Conservation (phyloP, 2,888 invertebrate species). For the Thumatha senex region DNA sequence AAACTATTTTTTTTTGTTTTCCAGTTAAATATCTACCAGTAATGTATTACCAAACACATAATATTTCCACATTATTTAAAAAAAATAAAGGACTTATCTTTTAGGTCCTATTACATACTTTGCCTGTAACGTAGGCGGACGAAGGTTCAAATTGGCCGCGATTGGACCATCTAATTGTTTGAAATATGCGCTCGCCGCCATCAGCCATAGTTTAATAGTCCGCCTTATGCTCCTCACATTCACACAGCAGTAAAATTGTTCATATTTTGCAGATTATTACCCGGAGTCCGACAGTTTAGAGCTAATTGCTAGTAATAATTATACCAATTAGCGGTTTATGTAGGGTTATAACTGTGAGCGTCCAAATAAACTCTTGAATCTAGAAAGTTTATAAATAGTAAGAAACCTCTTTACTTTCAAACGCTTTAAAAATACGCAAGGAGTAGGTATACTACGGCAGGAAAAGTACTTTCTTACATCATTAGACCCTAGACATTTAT, state of each 20-base stretch:
- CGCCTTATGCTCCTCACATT: slow-evolving; percentile 18
- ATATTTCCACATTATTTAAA: too few species aligned
- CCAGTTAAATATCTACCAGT: too few species aligned
- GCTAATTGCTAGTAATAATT: slow-evolving; percentile 23
- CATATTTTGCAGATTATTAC: slow-evolving; percentile 17
- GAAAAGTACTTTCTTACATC: too few species aligned
- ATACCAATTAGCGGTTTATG: slow-evolving; percentile 10
- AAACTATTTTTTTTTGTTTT: too few species aligned
- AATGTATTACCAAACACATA: too few species aligned
- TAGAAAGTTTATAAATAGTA: not conserved
- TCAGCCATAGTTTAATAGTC: slow-evolving; percentile 58
- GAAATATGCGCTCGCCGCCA: slow-evolving; percentile 64
- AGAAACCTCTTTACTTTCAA: not conserved
- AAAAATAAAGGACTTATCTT: not conserved
- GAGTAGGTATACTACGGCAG: too few species aligned
- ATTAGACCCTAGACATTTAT: too few species aligned
- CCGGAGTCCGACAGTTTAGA: not conserved
- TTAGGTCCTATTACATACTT: not conserved
- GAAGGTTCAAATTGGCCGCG: slow-evolving; percentile 67
- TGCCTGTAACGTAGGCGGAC: slow-evolving; percentile 39
- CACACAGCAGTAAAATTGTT: slow-evolving; percentile 26
- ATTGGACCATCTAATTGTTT: slow-evolving; percentile 72
- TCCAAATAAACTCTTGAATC: not conserved
- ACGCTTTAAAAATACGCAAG: too few species aligned
- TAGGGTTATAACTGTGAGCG: not conserved